Evolutionary conservation across 2,797 vertebrate genomes (phyloP).

Genomic region (Cercopithecus mitis): DNA sequence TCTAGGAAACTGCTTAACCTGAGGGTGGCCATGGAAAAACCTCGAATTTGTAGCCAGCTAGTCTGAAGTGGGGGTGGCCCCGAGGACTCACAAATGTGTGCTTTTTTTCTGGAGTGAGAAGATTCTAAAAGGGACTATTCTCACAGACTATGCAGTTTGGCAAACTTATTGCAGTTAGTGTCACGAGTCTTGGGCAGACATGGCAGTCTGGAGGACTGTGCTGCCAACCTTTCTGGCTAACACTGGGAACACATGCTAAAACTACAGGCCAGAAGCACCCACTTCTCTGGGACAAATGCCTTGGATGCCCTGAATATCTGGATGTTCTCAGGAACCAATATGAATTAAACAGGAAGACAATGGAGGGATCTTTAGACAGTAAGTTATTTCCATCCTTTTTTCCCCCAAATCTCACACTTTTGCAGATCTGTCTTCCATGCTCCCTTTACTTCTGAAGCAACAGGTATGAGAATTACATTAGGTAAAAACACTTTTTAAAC

Average conservation of each 20-base stretch:
- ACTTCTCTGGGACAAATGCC: not conserved
- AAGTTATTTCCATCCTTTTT: not conserved
- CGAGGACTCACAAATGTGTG: not conserved
- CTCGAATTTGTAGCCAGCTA: not conserved
- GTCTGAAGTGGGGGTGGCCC: not conserved
- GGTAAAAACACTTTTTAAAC: not conserved
- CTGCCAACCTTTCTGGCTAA: not conserved
- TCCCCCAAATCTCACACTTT: not conserved
- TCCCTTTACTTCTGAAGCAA: slow-evolving; percentile 25
- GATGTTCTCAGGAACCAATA: not conserved
- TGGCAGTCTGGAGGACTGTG: not conserved
- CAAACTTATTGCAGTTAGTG: not conserved
- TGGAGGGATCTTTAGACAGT: not conserved
- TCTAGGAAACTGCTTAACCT: not conserved
- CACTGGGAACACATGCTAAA: not conserved
- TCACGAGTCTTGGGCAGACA: not conserved
- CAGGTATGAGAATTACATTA: not conserved
- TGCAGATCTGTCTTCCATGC: not conserved
- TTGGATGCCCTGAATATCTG: not conserved
- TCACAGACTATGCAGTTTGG: not conserved
- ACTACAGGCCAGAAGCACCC: not conserved
- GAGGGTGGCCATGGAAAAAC: not conserved
- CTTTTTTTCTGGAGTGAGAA: not conserved
- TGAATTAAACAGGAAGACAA: not conserved
- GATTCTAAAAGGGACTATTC: not conserved